Evolutionary conservation across 2,797 vertebrate genomes (phyloP), one percentile per base, ranked within the genome.

Genomic region (Podarcis lilfordi): DNA sequence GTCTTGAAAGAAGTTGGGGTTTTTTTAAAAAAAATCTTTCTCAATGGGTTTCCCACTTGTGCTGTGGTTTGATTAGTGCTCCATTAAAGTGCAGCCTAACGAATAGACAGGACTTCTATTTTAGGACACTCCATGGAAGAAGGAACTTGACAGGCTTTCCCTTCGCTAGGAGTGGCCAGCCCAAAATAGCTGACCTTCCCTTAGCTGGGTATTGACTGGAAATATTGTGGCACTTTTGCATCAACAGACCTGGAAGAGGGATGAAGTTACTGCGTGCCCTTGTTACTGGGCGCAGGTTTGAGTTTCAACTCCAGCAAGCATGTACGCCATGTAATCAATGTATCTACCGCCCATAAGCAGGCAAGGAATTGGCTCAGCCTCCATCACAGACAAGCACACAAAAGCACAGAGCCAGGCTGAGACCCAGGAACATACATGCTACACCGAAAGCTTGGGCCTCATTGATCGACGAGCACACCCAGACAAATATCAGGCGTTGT

Each of bases 141-240:
- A 92, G 95, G 91, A 96, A 92, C 95, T 96, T 94, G 92, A 91
- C 93, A 93, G 91, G 95, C 82, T 96, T 97, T 96, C 96, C 96
- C 95, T 89, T 91, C 87, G 91, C 95, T 90, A 93, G 96, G 96
- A 2, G 93, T 94, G 94, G 95, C 88, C 86, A 96, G 97, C 96
- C 98, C 98, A 98, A 99, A 99, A 98, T 98, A 97, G 88, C 96
- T 94, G 96, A 98, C 98, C 97, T 97, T 97, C 95, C 95, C 91
- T 86, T 85, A 87, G 85, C 85, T 87, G 88, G 84, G 81, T 94
- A 91, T 77, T 93, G 90, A 91, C 93, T 92, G 84, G 75, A 95
- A 95, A 94, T 90, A 93, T 92, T 92, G 92, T 91, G 94, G 92
- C 95, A 95, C 86, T 83, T 93, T 87, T 89, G 84, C 84, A 93